phyloP scores from a whole-genome alignment of 2,888 invertebrate genomes.

The Harmothoe impar region DNA sequence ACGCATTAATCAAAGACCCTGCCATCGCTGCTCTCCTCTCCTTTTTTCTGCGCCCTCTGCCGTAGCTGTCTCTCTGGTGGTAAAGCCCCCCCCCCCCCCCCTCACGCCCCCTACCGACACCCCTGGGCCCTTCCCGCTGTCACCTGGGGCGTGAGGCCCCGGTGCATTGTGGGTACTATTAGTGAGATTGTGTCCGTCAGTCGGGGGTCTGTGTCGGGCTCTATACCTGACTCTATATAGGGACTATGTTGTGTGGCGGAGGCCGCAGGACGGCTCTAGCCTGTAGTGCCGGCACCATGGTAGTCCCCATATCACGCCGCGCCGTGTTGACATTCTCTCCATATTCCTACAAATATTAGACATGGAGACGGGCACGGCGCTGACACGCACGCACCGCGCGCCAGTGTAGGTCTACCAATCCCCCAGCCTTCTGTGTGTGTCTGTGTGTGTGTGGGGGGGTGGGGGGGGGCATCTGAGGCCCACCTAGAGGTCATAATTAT shows the following conservation, averaged over 20 bases:
- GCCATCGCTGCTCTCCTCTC: background rate
- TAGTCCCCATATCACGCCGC: background rate
- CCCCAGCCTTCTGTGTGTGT: background rate
- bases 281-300: background rate
- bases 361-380: background rate
- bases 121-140: background rate
- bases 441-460: background rate
- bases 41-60: background rate
- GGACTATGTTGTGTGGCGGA: conserved; percentile 14
- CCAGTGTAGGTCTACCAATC: background rate
- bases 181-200: background rate
- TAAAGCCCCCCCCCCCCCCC: background rate
- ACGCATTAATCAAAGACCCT: conserved; percentile 29
- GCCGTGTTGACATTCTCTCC: background rate
- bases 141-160: background rate
- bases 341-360: conserved; percentile 54
- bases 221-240: background rate
- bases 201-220: background rate
- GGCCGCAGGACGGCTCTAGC: background rate
- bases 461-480: background rate
- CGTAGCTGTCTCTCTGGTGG: background rate
- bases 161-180: background rate
- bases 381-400: conserved; percentile 8
- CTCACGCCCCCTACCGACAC: background rate
- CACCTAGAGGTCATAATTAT: conserved; percentile 10